Percentiles rank a stretch among this genome's conserved stretches.
These are phyloP conservation scores for Lamproptera curius DNA, from an alignment of 2,888 invertebrate genomes.

Conservation along the genomic window DNA sequence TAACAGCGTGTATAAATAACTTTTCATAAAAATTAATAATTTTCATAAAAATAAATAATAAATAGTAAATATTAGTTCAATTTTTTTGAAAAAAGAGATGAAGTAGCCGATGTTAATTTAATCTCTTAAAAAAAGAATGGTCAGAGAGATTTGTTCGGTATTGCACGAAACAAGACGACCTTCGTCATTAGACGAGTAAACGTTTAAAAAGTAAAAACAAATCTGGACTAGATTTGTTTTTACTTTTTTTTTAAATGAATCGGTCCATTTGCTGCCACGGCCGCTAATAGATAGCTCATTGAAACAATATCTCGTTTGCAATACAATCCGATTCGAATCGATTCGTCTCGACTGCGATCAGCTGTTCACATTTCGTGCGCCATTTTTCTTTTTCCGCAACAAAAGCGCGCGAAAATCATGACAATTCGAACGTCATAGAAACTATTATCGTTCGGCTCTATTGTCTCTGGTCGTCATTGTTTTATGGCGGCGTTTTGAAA, in stretches of 20 bases:
- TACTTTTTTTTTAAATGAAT: no score
- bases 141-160: no score
- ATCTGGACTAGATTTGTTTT: conserved; percentile 53
- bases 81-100: no score
- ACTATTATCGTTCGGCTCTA: conserved; percentile 32
- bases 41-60: no score
- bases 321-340: conserved; percentile 59
- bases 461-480: conserved; percentile 55
- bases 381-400: conserved; percentile 36
- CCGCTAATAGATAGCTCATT: conserved; percentile 49
- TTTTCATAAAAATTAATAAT: no score
- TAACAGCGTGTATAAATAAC: no score
- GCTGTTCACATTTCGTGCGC: conserved; percentile 43
- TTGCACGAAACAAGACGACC: no score
- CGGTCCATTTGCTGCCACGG: conserved; percentile 53
- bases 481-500: conserved; percentile 64
- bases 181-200: background rate
- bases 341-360: conserved; percentile 59
- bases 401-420: conserved; percentile 40
- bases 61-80: no score
- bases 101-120: no score
- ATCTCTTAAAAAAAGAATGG: no score
- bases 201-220: background rate
- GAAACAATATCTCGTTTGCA: conserved; percentile 56
- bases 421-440: conserved; percentile 31